Evolutionary conservation across 2,113 vertebrate genomes (phyloP).

Genomic region (Arizona elegans): DNA sequence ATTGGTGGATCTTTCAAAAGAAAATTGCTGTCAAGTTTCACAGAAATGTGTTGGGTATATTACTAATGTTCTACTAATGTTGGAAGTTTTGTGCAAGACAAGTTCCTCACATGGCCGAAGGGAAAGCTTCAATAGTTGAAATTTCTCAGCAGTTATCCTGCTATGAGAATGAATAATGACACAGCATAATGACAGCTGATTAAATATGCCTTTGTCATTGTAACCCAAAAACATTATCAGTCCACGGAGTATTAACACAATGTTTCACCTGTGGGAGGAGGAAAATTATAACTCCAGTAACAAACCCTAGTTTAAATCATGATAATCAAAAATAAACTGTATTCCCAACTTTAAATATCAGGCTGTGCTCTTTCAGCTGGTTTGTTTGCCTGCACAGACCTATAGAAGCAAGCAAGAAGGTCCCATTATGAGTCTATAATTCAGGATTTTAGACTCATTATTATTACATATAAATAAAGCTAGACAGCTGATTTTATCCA

Average conservation of each 20-base stretch:
- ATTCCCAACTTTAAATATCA: background rate
- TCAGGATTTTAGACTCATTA: background rate
- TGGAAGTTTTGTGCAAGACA: background rate
- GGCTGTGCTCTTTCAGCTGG: background rate
- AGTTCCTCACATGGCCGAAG: background rate
- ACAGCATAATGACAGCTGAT: background rate
- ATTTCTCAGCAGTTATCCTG: background rate
- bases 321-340: background rate
- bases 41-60: background rate
- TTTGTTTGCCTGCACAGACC: background rate
- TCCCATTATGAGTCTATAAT: background rate
- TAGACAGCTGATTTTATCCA: background rate
- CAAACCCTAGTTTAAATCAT: background rate
- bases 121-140: background rate
- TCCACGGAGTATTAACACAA: background rate
- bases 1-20: background rate
- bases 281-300: background rate
- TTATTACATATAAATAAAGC: background rate
- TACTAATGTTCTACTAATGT: background rate
- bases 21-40: background rate
- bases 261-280: background rate
- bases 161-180: background rate
- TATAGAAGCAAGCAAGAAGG: background rate
- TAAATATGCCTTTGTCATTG: background rate
- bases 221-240: background rate